These are phyloP conservation scores for Gephyroberyx darwinii DNA, from an alignment of 2,797 vertebrate species.

Conservation along the genomic window DNA sequence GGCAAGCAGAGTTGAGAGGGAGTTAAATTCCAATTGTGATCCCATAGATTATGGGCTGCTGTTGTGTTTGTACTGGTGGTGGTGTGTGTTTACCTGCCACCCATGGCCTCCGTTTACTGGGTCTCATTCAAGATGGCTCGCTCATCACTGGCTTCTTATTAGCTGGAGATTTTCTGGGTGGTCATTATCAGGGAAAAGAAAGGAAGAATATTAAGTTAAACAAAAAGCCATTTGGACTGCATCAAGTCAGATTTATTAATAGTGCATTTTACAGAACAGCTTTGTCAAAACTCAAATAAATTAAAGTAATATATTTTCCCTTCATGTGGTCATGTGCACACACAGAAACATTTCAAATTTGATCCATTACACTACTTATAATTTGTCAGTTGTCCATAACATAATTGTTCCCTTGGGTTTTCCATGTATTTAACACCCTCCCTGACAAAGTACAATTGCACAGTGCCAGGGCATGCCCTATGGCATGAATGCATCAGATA, in stretches of 20 bases:
- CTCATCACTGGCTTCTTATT: slow-evolving; percentile 9
- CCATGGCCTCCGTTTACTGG: slow-evolving; percentile 2
- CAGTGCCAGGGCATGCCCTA: slow-evolving; percentile 42
- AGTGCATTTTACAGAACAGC: neutral
- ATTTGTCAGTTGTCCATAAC: slow-evolving; percentile 14
- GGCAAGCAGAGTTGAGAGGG: slow-evolving; percentile 59
- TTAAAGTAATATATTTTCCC: neutral
- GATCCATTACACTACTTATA: slow-evolving; percentile 4
- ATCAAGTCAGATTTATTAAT: neutral
- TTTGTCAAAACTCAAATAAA: neutral
- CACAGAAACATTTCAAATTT: slow-evolving; percentile 8
- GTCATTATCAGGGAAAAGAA: neutral
- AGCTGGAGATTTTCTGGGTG: slow-evolving; percentile 17
- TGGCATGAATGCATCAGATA: slow-evolving; percentile 54
- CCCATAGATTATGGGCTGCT: slow-evolving; percentile 39
- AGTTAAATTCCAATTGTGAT: slow-evolving; percentile 59
- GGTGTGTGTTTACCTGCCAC: slow-evolving; percentile 35
- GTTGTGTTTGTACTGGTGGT: slow-evolving; percentile 21
- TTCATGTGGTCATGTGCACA: neutral
- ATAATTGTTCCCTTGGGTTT: slow-evolving; percentile 27
- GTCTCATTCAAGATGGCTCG: slow-evolving; percentile 14
- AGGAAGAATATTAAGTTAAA: neutral
- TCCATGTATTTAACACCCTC: slow-evolving; percentile 42
- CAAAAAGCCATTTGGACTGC: neutral
- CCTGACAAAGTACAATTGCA: slow-evolving; percentile 26